Conservation (phyloP, 2,888 invertebrate genomes). For the Eilema caniola region DNA sequence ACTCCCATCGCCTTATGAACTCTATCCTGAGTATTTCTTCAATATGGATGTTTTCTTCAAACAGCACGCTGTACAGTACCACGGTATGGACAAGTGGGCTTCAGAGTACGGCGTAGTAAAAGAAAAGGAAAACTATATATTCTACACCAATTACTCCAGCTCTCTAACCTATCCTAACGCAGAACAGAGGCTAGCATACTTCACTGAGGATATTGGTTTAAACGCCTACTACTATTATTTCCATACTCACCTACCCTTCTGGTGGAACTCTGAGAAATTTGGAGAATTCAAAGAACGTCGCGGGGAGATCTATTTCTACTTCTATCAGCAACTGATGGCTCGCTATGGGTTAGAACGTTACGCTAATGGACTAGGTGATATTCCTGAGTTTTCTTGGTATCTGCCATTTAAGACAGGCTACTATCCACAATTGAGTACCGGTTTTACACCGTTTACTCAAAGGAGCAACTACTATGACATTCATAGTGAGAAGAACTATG, state of each 20-base stretch:
- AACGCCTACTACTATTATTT: slow-evolving; percentile 90
- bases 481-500: slow-evolving; percentile 77
- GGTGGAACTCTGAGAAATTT: slow-evolving; percentile 86
- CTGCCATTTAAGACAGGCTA: slow-evolving; percentile 83
- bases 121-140: slow-evolving; percentile 76
- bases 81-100: slow-evolving; percentile 41
- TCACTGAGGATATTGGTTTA: slow-evolving; percentile 90
- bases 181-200: slow-evolving; percentile 89
- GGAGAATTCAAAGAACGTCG: slow-evolving; percentile 84
- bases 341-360: slow-evolving; percentile 91
- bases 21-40: slow-evolving; percentile 89
- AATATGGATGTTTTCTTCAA: slow-evolving; percentile 85
- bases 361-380: slow-evolving; percentile 88
- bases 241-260: slow-evolving; percentile 88
- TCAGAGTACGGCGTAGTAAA: slow-evolving; percentile 72
- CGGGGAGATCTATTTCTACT: slow-evolving; percentile 89
- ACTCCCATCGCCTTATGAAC: slow-evolving; percentile 90
- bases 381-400: slow-evolving; percentile 89
- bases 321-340: slow-evolving; percentile 89
- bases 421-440: slow-evolving; percentile 57
- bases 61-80: slow-evolving; percentile 54
- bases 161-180: slow-evolving; percentile 80
- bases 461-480: slow-evolving; percentile 88
- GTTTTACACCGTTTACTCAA: slow-evolving; percentile 82
- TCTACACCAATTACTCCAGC: slow-evolving; percentile 88